These are phyloP conservation scores for Byasa hedistus DNA, from an alignment of 2,888 invertebrate species.

Conservation along the genomic window DNA sequence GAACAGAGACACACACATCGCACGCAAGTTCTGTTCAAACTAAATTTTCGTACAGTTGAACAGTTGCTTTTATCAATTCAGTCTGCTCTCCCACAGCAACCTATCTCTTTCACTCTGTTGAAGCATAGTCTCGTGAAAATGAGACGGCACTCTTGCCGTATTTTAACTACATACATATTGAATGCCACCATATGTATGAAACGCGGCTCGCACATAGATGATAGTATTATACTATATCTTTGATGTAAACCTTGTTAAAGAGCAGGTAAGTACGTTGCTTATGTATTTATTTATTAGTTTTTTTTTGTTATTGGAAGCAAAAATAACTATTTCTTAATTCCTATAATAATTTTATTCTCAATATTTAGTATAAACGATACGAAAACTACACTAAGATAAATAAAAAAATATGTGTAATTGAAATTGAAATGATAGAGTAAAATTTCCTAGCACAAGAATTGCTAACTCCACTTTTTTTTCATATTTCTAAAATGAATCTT, in stretches of 20 bases:
- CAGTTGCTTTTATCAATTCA: slow-evolving; percentile 78
- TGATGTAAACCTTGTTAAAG: slow-evolving; percentile 34
- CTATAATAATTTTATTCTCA: too few relatives aligned
- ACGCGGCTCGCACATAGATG: slow-evolving; percentile 32
- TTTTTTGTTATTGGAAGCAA: too few relatives aligned
- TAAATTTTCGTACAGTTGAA: slow-evolving; percentile 72
- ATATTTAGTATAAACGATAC: too few relatives aligned
- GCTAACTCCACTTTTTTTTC: slow-evolving; percentile 4
- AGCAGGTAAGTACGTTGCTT: slow-evolving; percentile 32
- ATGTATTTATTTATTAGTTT: neutral
- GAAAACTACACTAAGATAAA: too few relatives aligned
- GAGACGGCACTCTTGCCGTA: slow-evolving; percentile 54
- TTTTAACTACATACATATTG: slow-evolving; percentile 35
- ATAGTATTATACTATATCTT: slow-evolving; percentile 30
- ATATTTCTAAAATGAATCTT: neutral
- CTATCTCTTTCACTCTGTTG: slow-evolving; percentile 58
- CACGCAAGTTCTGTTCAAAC: slow-evolving; percentile 64
- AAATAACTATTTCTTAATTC: too few relatives aligned
- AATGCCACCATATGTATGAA: slow-evolving; percentile 31
- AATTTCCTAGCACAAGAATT: slow-evolving; percentile 25
- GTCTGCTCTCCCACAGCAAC: slow-evolving; percentile 51
- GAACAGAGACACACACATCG: slow-evolving; percentile 49
- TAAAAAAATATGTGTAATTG: too few relatives aligned
- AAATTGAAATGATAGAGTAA: too few relatives aligned
- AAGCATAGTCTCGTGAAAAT: slow-evolving; percentile 45